A percentile compares a stretch with the other conserved stretches of the same genome.
Evolutionary conservation across 2,797 vertebrate species (phyloP).

Genomic region (Notoglanidium macrostoma): DNA sequence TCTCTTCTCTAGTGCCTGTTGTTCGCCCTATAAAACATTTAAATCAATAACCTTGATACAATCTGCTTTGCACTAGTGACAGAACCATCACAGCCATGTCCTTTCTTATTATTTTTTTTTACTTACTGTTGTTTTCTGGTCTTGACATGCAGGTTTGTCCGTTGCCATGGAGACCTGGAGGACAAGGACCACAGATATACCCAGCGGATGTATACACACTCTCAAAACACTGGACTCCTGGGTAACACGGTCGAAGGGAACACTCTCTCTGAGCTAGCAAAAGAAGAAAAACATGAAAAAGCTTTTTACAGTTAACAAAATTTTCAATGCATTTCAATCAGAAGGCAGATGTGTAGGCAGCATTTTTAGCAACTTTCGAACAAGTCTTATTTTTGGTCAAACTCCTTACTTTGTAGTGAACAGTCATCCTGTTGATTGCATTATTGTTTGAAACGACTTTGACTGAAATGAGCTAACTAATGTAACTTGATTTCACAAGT

Average conservation of each 20-base stretch:
- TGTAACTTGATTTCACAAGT: neutral
- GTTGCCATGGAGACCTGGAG: conserved; percentile 71
- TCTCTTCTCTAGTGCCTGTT: conserved; percentile 42
- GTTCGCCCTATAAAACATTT: conserved; percentile 67
- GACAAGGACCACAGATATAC: conserved; percentile 77
- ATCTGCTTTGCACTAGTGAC: neutral
- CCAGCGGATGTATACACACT: conserved; percentile 69
- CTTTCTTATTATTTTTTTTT: neutral
- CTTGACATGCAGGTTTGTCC: conserved; percentile 68
- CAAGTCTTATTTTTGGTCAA: neutral
- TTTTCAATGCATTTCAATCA: too few species aligned
- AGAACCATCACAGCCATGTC: neutral
- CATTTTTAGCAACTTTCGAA: too few species aligned
- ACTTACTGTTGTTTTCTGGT: conserved; percentile 64
- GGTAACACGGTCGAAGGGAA: conserved; percentile 69
- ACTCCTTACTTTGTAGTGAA: neutral
- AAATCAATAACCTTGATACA: neutral
- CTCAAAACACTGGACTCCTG: conserved; percentile 76
- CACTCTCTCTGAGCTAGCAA: conserved; percentile 58
- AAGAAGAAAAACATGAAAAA: neutral
- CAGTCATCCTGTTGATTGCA: neutral
- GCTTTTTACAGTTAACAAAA: neutral
- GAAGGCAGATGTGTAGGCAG: neutral
- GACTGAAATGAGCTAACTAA: neutral
- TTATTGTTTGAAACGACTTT: too few species aligned